These are phyloP conservation scores for Neodiprion virginianus DNA, from an alignment of 1,140 invertebrate species.

Conservation along the genomic window DNA sequence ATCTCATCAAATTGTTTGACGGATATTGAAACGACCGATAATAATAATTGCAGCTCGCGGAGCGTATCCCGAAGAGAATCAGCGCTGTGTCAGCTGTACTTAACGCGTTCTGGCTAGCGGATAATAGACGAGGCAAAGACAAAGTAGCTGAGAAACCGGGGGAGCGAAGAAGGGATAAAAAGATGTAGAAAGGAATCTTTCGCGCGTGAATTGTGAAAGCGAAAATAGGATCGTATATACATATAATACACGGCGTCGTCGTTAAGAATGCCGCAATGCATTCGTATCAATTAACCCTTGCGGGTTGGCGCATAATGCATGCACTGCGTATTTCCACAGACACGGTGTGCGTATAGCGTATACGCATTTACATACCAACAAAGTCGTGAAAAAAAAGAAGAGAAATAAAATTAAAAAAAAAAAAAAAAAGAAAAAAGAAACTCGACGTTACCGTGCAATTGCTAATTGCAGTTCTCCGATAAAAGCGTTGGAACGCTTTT, in stretches of 20 bases:
- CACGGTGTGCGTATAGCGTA: conserved; percentile 29
- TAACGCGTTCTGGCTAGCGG: too few species aligned
- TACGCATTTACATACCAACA: conserved; percentile 38
- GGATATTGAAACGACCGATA: too few species aligned
- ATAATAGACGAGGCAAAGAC: too few species aligned
- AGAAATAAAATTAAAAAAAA: conserved; percentile 54
- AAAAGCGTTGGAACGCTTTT: neutral
- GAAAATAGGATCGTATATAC: conserved; percentile 57
- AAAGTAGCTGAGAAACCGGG: too few species aligned
- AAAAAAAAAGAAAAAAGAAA: conserved; percentile 48
- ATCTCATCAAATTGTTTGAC: too few species aligned
- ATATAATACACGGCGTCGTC: conserved; percentile 29
- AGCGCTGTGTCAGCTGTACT: too few species aligned
- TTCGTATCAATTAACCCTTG: conserved; percentile 61
- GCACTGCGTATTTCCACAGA: conserved; percentile 26
- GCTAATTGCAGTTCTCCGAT: conserved; percentile 42
- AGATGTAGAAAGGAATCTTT: neutral
- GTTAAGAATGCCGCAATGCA: conserved; percentile 59
- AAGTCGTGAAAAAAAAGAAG: conserved; percentile 25
- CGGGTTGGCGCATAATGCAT: conserved; percentile 47
- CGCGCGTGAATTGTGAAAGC: conserved; percentile 33
- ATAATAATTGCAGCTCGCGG: too few species aligned
- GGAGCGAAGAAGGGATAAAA: too few species aligned
- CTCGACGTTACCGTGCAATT: conserved; percentile 48
- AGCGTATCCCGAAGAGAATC: too few species aligned